Percentiles rank a stretch among this genome's conserved stretches.
These are phyloP conservation scores for Beroe ovata DNA, from an alignment of 37 sponge, comb jelly and placozoan species.

Conservation along the genomic window DNA sequence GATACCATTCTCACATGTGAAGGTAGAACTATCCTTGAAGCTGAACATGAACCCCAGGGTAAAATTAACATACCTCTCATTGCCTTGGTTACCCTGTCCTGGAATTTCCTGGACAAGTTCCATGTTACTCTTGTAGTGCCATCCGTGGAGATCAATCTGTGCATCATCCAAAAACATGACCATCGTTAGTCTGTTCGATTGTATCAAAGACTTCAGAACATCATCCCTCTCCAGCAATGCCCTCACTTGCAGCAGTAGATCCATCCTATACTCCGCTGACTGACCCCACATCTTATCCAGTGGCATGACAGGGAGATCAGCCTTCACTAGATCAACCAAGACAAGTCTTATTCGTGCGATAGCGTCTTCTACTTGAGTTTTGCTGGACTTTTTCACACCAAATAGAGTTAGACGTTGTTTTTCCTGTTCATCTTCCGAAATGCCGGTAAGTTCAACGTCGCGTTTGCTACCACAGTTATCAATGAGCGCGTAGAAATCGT, in stretches of 20 bases:
- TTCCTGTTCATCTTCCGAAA: constrained; percentile 18
- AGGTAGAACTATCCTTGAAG: constrained; percentile 1
- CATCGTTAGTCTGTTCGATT: not conserved
- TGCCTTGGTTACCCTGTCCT: not conserved
- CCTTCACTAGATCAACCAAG: not conserved
- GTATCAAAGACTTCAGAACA: constrained; percentile 18
- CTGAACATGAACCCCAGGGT: not conserved
- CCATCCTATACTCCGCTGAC: not conserved
- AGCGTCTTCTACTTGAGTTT: not conserved
- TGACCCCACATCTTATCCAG: not conserved
- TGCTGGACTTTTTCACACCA: not conserved
- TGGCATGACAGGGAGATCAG: not conserved
- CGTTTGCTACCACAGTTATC: not conserved
- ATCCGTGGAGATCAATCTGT: not conserved
- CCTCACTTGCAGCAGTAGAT: not conserved
- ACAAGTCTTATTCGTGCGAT: not conserved
- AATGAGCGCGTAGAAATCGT: not conserved
- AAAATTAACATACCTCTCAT: not conserved
- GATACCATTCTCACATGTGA: not conserved
- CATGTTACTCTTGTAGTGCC: constrained; percentile 27
- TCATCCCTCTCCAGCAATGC: not conserved
- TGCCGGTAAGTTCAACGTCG: not conserved
- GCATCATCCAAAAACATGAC: not conserved
- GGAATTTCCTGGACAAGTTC: not conserved
- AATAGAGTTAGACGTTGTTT: constrained; percentile 1